Evolutionary conservation across 2,113 vertebrate genomes (phyloP).

Genomic region (Atrichornis clamosus): DNA sequence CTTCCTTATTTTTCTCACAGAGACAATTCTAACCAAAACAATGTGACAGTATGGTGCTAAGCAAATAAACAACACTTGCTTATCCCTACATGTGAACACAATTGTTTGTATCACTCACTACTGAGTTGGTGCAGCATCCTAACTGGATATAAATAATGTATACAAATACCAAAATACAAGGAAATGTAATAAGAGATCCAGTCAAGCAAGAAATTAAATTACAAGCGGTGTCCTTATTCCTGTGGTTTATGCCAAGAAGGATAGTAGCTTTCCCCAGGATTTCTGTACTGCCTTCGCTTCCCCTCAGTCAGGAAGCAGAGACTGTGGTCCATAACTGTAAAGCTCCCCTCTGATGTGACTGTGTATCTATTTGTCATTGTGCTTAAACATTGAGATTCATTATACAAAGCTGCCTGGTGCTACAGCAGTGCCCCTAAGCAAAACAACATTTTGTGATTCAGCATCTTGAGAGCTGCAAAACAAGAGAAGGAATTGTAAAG

Average conservation of each 20-base stretch:
- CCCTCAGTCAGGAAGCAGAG: neutral
- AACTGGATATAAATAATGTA: constrained; percentile 37
- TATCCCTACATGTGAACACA: neutral
- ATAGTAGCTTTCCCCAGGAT: neutral
- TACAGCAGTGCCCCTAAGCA: neutral
- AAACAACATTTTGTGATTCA: neutral
- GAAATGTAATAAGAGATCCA: constrained; percentile 28
- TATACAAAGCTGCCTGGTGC: neutral
- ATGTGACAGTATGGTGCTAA: neutral
- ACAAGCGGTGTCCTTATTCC: neutral
- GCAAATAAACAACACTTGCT: neutral
- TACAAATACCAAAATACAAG: constrained; percentile 17
- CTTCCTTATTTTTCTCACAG: neutral
- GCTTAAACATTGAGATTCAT: neutral
- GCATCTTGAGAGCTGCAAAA: neutral
- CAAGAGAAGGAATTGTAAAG: neutral
- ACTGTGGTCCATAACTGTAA: neutral
- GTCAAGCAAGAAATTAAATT: constrained; percentile 60
- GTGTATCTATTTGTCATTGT: neutral
- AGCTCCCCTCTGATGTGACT: neutral
- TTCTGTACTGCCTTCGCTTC: neutral
- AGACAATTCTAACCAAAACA: neutral
- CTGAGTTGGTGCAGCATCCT: neutral
- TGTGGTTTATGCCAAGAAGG: constrained; percentile 4
- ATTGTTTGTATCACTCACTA: neutral